Base-by-base conservation (phyloP, 2,797 vertebrate genomes). In the Emydoidea blandingii region DNA sequence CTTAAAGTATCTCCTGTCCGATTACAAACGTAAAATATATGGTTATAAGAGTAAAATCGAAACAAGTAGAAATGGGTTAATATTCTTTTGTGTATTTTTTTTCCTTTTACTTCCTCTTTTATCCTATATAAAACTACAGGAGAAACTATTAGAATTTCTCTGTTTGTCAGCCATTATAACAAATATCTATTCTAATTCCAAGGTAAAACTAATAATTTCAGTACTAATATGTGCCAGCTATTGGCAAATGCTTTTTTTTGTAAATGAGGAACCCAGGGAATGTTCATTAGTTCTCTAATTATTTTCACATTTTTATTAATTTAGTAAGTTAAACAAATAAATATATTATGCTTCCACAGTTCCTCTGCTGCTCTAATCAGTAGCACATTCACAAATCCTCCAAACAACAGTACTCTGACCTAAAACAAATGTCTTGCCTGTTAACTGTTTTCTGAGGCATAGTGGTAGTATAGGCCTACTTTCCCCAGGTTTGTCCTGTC, bases 131-230 rank as follows among this genome's bases (percentile, higher is more conserved):
- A 93, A 93, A 86, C 18, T 79, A 29, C 49, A 85, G 53, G 37
- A 83, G 72, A 74, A 41, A 74, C 72, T 25, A 41, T 74, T 74
- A 74, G 41, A 25, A 7, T 34, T 79, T 86, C 54, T 78, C 12
- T 88, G 11, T 25, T 74, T 68, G 21, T 52, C 14, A 85, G 81
- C 16, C 76, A 57, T 62, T 41, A 88, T 85, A 44, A 91, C 37
- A 92, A 65, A 91, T 44, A 81, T 6, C 37, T 87, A 11, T 84
- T 83, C 79, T 81, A 76, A 86, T 82, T 93, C 57, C 41, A 93
- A 78, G 31, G 72, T 18, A 90, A 95, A 93, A 1, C 2, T 2
- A 62, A 80, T n/a, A 6, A 47, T 56, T 95, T 90, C 50, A 82
- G 53, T 72, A 78, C 29, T 85, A 80, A 59, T 5, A 1, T 52